Evolutionary conservation across 2,888 invertebrate genomes (phyloP), one percentile per base, ranked within the genome.

Genomic region (Drosophila subsilvestris): DNA sequence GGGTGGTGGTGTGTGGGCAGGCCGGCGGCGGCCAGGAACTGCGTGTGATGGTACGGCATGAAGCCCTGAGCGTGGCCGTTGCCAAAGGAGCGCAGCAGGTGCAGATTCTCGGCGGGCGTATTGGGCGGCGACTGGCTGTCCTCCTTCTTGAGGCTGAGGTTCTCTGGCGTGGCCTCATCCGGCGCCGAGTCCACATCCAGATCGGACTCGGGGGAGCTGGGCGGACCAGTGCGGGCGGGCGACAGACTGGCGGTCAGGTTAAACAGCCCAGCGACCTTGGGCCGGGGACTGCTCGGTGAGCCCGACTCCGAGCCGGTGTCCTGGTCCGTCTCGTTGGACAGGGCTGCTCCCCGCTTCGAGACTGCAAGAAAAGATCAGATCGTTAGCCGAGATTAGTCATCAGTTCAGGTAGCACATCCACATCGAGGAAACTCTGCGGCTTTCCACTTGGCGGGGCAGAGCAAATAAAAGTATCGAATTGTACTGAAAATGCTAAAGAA

Each of bases 111-210:
- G 75, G 92, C 90, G 60, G 92, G 92, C 51, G 92, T 92, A 32
- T 89, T 89, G 12, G 92, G 92, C 37, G 92, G 92, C 70, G 92
- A 92, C 37, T 92, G 91, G 77, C 86, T 94, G 90, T 91, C 94
- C 91, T 88, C 93, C 79, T 93, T 96, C 87, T 97, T 96, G 83
- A 97, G 93, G 32, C 96, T 96, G 0, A 97, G 93, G 91, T 97
- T 97, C 91, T 97, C 97, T 0, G 97, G 97, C 0, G 95, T 95
- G 0, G 95, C 94, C 76, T 92, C 92, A 70, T 92, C 92, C 5
- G 92, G 92, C 27, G 92, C 92, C 1, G 92, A 92, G 49, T 92
- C 92, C n/a, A 92, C 92, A 75, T 92, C 92, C 43, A 92, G 78
- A 78, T 92, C 92, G 3, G 92, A 92, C 70, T 92, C 92, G 0